Evolutionary conservation across 2,888 invertebrate species (phyloP).

Genomic region (Isoperla grammatica): DNA sequence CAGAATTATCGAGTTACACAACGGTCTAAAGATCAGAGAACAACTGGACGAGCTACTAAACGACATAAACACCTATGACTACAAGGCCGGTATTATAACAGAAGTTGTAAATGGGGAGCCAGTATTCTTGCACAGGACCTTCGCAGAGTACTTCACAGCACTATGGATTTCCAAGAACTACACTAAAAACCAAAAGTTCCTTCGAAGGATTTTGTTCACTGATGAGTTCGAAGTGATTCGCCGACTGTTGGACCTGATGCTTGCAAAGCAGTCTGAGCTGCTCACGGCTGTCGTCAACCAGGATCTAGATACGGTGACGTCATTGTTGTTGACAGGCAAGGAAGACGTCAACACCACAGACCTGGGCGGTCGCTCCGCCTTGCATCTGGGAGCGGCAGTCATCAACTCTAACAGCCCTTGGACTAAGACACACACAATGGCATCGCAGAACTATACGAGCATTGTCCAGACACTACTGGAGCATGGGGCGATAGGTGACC

Average conservation of each 20-base stretch:
- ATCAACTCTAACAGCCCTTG: too few relatives aligned
- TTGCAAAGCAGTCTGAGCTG: slow-evolving; percentile 12
- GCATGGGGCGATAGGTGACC: too few relatives aligned
- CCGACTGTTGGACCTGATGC: slow-evolving; percentile 19
- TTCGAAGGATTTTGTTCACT: slow-evolving; percentile 4
- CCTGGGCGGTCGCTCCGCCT: slow-evolving; percentile 18
- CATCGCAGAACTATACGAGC: too few relatives aligned
- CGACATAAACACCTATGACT: neutral
- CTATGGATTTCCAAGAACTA: slow-evolving; percentile 18
- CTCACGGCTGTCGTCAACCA: slow-evolving; percentile 18
- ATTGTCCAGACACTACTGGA: too few relatives aligned
- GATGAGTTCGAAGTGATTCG: slow-evolving; percentile 15
- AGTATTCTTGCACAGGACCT: slow-evolving; percentile 22
- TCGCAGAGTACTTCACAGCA: slow-evolving; percentile 26
- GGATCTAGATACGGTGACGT: neutral
- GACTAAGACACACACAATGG: too few relatives aligned
- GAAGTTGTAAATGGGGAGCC: slow-evolving; percentile 11
- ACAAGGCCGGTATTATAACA: slow-evolving; percentile 19
- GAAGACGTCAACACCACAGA: slow-evolving; percentile 17
- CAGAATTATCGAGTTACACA: neutral
- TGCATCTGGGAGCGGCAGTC: slow-evolving; percentile 16
- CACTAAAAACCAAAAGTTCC: slow-evolving; percentile 6
- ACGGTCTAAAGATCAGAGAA: too few relatives aligned
- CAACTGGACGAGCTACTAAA: too few relatives aligned
- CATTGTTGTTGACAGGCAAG: neutral